Percentiles rank a stretch among this genome's conserved stretches.
phyloP scores from a whole-genome alignment of 2,888 invertebrate genomes.

The Unio pictorum region DNA sequence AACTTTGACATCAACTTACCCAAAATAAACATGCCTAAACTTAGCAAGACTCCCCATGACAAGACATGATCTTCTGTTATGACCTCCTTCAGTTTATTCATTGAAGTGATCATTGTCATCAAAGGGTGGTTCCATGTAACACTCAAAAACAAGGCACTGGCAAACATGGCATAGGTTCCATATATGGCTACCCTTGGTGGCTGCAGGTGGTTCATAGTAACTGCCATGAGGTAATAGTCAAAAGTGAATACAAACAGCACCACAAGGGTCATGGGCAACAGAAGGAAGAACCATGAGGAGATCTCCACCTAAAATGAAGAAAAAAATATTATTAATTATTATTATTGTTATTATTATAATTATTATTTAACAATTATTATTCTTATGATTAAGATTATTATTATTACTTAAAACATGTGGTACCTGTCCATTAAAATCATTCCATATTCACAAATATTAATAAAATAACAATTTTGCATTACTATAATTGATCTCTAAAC shows the following conservation, averaged over 20 bases:
- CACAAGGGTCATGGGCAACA: constrained; percentile 69
- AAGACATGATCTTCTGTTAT: constrained; percentile 71
- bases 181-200: constrained; percentile 65
- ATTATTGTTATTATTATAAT: neutral
- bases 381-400: no score
- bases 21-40: constrained; percentile 71
- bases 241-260: constrained; percentile 71
- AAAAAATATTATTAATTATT: neutral
- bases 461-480: no score
- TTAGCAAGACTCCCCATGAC: constrained; percentile 73
- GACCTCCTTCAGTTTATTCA: constrained; percentile 58
- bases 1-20: constrained; percentile 63
- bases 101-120: constrained; percentile 58
- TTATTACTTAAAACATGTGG: no score
- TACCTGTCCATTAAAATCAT: no score
- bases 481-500: no score
- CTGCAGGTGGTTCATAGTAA: constrained; percentile 68
- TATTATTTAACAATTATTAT: neutral
- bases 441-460: no score
- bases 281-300: constrained; percentile 61
- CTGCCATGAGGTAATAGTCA: constrained; percentile 74
- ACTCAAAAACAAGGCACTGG: constrained; percentile 67
- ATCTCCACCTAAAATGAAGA: constrained; percentile 43
- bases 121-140: constrained; percentile 70
- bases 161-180: constrained; percentile 71